Base-by-base conservation (phyloP, 1,140 invertebrate species). In the Dryas iulia region DNA sequence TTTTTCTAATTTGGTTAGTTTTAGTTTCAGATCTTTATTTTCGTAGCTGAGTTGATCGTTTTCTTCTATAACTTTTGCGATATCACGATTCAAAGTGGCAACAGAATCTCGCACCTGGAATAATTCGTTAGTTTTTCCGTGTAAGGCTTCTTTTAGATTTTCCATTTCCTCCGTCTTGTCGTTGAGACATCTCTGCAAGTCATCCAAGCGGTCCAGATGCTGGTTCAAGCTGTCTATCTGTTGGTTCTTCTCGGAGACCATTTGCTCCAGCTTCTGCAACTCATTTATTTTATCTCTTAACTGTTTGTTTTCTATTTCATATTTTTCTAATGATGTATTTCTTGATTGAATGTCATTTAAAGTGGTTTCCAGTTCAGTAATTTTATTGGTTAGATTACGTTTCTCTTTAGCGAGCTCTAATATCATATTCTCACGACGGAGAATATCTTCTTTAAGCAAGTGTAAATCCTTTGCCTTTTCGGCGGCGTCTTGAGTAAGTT, bases 371-470 rank as follows among this genome's bases (percentile, higher is more conserved):
- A 87, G 67, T 74, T 93, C 88, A 28, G 86, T 77, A 2, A 93
- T 79, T 74, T 88, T 88, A 28, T 89, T 87, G 12, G 92, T 92
- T 21, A 94, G 69, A 58, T 87, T 92, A 6, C 86, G 83, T 78
- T 94, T 94, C 65, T 94, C 94, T 77, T 90, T 92, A 7, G 92
- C 92, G n/a, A 95, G 81, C 75, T 94, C 93, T 53, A 93, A 79
- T 21, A 94, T 90, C 85, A 95, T 94, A 30, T 93, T 93, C 81
- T 95, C 94, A 67, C 94, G 93, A 25, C 92, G 81, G 23, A 92
- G 80, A 39, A 94, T 93, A 70, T 94, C 94, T 66, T 93, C 90
- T 82, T 93, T 93, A 6, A 94, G 87, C 58, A 93, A 81, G 62
- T 94, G 82, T 8, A 95, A 74, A 72, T 95, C 93, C 52, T 93